phyloP scores from a whole-genome alignment of 2,888 invertebrate genomes.

The Pocota personata region DNA sequence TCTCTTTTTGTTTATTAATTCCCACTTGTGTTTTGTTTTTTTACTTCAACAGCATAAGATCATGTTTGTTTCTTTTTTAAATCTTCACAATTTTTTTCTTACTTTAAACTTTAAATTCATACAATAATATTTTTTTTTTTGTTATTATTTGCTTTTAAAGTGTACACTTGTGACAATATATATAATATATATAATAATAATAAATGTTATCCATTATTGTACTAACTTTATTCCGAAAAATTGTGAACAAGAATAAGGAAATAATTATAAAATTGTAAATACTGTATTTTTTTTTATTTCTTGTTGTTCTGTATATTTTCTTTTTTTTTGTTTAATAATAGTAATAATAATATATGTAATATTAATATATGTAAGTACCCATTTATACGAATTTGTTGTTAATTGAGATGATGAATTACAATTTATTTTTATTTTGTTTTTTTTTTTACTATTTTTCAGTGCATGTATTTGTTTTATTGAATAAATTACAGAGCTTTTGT shows the following conservation, averaged over 20 bases:
- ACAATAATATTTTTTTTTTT: slow-evolving; percentile 60
- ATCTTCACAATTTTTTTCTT: slow-evolving; percentile 78
- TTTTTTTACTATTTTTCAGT: slow-evolving; percentile 75
- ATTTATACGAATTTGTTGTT: slow-evolving; percentile 67
- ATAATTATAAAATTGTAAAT: slow-evolving; percentile 74
- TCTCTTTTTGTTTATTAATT: slow-evolving; percentile 48
- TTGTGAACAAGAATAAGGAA: slow-evolving; percentile 73
- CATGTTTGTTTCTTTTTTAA: slow-evolving; percentile 68
- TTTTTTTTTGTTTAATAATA: slow-evolving; percentile 51
- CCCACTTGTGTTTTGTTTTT: slow-evolving; percentile 59
- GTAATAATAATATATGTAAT: slow-evolving; percentile 52
- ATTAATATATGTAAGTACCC: slow-evolving; percentile 60
- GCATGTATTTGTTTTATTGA: slow-evolving; percentile 67
- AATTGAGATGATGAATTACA: slow-evolving; percentile 72
- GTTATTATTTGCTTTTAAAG: slow-evolving; percentile 76
- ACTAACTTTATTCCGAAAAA: slow-evolving; percentile 74
- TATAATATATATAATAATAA: slow-evolving; percentile 77
- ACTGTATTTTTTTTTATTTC: slow-evolving; percentile 59
- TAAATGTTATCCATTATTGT: slow-evolving; percentile 74
- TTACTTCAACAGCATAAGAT: slow-evolving; percentile 69
- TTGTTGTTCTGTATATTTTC: slow-evolving; percentile 60
- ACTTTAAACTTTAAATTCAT: slow-evolving; percentile 68
- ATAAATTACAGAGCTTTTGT: slow-evolving; percentile 54
- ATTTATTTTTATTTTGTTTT: slow-evolving; percentile 72
- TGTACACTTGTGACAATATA: slow-evolving; percentile 76